Conservation (phyloP, 2,797 vertebrate species). For the Setipinna tenuifilis region DNA sequence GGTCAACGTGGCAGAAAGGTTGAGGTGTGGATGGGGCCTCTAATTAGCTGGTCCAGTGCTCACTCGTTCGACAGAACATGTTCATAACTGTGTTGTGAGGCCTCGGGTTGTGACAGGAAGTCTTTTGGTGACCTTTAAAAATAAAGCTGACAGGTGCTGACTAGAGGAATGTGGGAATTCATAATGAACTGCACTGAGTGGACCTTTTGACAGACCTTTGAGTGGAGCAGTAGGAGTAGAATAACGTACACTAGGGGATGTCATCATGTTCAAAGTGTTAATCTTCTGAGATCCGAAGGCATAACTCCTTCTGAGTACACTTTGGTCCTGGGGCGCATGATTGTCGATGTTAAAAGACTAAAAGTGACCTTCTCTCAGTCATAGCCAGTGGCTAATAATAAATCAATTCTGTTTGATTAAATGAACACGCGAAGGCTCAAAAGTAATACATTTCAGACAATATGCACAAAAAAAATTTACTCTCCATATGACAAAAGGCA, state of each 20-base stretch:
- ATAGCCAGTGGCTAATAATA: neutral
- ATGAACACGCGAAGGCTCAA: too few species aligned
- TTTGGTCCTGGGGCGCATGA: neutral
- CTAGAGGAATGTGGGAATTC: neutral
- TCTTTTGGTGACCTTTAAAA: conserved; percentile 16
- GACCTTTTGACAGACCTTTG: neutral
- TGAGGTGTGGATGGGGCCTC: neutral
- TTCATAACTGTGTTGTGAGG: neutral
- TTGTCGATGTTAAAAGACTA: neutral
- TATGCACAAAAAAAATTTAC: conserved; percentile 53
- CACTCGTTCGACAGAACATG: neutral
- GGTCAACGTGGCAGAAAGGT: conserved; percentile 6
- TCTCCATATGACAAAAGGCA: conserved; percentile 67
- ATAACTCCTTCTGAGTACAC: neutral
- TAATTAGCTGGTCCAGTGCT: neutral
- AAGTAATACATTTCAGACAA: neutral
- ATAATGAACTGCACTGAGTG: conserved; percentile 19
- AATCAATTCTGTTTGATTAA: neutral
- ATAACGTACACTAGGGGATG: neutral
- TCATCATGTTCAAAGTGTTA: neutral
- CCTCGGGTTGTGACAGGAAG: conserved; percentile 10
- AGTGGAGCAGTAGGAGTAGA: neutral
- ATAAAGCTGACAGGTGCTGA: conserved; percentile 10
- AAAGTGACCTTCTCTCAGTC: neutral
- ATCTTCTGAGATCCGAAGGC: neutral